Percentiles rank a stretch among this genome's conserved stretches.
Evolutionary conservation across 1,140 invertebrate species (phyloP).

Genomic region (Cydia splendana): DNA sequence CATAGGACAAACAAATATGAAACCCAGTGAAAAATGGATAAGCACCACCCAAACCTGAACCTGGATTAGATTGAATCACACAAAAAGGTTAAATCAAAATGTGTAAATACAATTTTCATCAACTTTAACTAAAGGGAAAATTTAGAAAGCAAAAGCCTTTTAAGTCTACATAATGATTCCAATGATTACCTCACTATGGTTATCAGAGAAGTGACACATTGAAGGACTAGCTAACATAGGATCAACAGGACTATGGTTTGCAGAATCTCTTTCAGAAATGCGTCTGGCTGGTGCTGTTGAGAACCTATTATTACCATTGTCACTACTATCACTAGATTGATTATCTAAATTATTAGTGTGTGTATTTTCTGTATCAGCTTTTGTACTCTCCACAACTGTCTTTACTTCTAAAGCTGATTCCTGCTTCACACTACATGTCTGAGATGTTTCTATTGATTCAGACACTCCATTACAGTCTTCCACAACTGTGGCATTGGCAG

Average conservation of each 20-base stretch:
- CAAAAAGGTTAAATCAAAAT: conserved; percentile 15
- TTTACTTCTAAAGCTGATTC: conserved; percentile 46
- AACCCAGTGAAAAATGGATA: conserved; percentile 4
- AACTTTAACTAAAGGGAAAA: background rate
- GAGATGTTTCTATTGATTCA: conserved; percentile 46
- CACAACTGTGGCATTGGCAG: conserved; percentile 42
- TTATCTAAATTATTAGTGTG: conserved; percentile 59
- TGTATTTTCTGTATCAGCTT: conserved; percentile 57
- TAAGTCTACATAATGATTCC: background rate
- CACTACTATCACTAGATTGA: conserved; percentile 58
- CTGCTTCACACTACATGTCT: conserved; percentile 51
- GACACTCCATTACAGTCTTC: conserved; percentile 44
- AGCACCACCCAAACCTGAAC: conserved; percentile 20
- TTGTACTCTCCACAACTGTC: conserved; percentile 49
- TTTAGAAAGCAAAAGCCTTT: background rate
- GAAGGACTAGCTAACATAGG: conserved; percentile 83
- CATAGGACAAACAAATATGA: background rate
- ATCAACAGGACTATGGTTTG: conserved; percentile 85
- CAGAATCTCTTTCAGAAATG: conserved; percentile 82
- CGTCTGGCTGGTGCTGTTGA: conserved; percentile 73
- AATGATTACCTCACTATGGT: conserved; percentile 82
- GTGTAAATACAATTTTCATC: background rate
- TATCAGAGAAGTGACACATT: conserved; percentile 84
- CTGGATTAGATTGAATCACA: background rate
- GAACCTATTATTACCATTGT: conserved; percentile 58